A percentile compares a stretch with the other conserved stretches of the same genome.
Evolutionary conservation across 2,797 vertebrate species (phyloP).

Genomic region (Tapera naevia): DNA sequence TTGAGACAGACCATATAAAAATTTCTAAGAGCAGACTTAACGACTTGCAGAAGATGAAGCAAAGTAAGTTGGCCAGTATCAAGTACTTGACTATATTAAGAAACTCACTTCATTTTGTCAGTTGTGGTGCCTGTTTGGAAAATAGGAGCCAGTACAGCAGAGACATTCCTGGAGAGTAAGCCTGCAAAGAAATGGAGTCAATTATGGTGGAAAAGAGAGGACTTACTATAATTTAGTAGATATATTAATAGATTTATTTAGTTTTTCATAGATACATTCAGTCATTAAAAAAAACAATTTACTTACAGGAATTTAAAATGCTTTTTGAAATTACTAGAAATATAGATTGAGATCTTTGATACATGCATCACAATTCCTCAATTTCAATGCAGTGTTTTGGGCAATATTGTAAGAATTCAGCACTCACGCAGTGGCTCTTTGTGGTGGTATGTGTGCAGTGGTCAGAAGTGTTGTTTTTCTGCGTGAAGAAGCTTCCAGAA

Average conservation of each 20-base stretch:
- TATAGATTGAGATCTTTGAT: background rate
- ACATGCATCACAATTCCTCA: background rate
- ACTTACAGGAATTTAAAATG: background rate
- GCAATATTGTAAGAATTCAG: rapidly evolving
- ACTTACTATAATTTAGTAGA: no score
- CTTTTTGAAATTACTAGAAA: background rate
- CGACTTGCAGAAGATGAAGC: constrained; percentile 86
- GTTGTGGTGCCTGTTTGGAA: background rate
- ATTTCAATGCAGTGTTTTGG: background rate
- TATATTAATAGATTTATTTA: background rate
- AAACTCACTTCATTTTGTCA: background rate
- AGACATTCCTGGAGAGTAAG: background rate
- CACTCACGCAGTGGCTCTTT: rapidly evolving
- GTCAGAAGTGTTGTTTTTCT: background rate
- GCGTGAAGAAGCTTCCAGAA: background rate
- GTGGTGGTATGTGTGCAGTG: background rate
- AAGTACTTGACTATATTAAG: rapidly evolving
- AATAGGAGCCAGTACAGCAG: background rate
- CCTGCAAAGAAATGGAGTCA: background rate
- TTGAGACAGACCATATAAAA: constrained; percentile 75
- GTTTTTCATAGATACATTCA: background rate
- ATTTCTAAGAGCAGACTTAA: constrained; percentile 71
- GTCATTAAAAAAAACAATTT: background rate
- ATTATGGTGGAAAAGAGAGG: background rate
- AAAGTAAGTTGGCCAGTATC: constrained; percentile 83